Evolutionary conservation across 2,797 vertebrate genomes (phyloP).

Genomic region (Euthynnus affinis): DNA sequence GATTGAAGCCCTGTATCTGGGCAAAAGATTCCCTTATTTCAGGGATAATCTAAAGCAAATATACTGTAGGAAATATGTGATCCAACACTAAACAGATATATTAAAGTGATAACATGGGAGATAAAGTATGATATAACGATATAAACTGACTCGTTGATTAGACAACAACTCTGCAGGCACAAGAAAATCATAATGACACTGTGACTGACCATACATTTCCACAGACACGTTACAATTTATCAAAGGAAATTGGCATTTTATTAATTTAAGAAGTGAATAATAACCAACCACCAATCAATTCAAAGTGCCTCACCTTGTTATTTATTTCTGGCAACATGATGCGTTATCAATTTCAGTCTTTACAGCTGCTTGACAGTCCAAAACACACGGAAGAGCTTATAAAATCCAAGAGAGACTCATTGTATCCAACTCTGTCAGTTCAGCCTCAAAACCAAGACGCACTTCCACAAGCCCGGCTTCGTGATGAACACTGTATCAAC

Average conservation of each 20-base stretch:
- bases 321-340: constrained; percentile 89
- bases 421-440: constrained; percentile 53
- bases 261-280: background rate
- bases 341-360: constrained; percentile 31
- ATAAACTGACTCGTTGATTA: background rate
- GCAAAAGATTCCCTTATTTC: constrained; percentile 27
- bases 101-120: background rate
- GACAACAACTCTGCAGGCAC: background rate
- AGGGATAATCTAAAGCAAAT: background rate
- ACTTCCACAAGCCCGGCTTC: constrained; percentile 19
- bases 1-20: constrained; percentile 46
- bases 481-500: constrained; percentile 20
- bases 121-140: background rate
- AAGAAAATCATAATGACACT: background rate
- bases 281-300: background rate
- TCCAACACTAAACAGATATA: background rate
- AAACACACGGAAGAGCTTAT: constrained; percentile 57
- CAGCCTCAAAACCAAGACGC: constrained; percentile 15
- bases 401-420: constrained; percentile 69
- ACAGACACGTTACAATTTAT: background rate
- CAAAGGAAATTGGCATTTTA: background rate
- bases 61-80: background rate
- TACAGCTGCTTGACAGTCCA: constrained; percentile 51
- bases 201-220: background rate
- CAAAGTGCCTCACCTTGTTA: constrained; percentile 82